These are phyloP conservation scores for Drosophila santomea DNA, from an alignment of 1,140 invertebrate species.

Conservation along the genomic window DNA sequence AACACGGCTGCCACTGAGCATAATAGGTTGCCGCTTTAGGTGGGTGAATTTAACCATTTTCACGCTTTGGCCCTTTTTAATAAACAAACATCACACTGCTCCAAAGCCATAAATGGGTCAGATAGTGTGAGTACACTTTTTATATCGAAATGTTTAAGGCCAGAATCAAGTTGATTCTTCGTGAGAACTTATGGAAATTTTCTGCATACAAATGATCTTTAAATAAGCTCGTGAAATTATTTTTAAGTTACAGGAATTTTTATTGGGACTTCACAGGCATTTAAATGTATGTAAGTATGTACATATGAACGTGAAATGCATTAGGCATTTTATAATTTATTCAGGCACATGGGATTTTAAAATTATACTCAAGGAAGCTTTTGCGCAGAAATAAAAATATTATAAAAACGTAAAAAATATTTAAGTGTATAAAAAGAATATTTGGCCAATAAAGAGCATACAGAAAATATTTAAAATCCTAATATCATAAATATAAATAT, in stretches of 20 bases:
- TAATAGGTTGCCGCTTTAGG: conserved; percentile 35
- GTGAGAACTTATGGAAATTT: conserved; percentile 18
- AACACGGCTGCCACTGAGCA: conserved; percentile 22
- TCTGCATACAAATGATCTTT: conserved; percentile 23
- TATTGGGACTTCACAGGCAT: conserved; percentile 3
- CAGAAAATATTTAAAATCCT: too few species aligned
- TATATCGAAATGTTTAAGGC: conserved; percentile 2
- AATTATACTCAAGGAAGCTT: not conserved
- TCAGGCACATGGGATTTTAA: not conserved
- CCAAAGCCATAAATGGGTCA: conserved; percentile 19
- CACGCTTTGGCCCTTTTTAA: conserved; percentile 22
- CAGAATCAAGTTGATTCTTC: not conserved
- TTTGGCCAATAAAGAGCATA: too few species aligned
- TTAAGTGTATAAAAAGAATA: too few species aligned
- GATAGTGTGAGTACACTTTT: conserved; percentile 14
- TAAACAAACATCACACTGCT: conserved; percentile 28
- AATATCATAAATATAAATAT: too few species aligned
- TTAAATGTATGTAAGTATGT: not conserved
- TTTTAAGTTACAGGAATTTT: conserved; percentile 16
- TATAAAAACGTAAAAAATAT: not conserved
- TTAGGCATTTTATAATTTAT: conserved; percentile 19
- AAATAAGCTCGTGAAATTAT: conserved; percentile 20
- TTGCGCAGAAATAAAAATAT: not conserved
- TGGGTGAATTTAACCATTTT: conserved; percentile 25
- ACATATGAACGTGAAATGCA: not conserved